Conservation (phyloP, 2,797 vertebrate species). For the Australoheros facetus region DNA sequence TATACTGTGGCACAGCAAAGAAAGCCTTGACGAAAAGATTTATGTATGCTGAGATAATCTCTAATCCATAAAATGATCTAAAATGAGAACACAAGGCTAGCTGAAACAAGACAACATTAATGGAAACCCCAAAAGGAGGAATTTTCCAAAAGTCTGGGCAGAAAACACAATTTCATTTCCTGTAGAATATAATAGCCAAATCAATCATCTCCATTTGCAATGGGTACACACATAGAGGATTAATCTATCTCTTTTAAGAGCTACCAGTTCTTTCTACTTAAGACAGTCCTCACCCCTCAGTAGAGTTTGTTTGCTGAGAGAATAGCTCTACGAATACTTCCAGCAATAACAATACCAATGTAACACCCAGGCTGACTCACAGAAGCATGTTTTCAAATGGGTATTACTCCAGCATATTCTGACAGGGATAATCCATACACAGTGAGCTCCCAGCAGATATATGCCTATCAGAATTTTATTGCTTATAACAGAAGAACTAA, state of each 20-base stretch:
- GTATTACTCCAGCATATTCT: slow-evolving; percentile 52
- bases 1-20: slow-evolving; percentile 41
- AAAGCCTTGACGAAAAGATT: slow-evolving; percentile 65
- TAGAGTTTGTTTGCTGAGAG: slow-evolving; percentile 33
- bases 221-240: slow-evolving; percentile 31
- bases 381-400: slow-evolving; percentile 47
- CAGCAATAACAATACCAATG: slow-evolving; percentile 31
- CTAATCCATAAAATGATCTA: slow-evolving; percentile 61
- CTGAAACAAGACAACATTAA: slow-evolving; percentile 41
- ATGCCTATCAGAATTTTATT: slow-evolving; percentile 61
- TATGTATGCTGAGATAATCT: slow-evolving; percentile 56
- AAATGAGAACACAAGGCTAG: slow-evolving; percentile 21
- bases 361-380: slow-evolving; percentile 47
- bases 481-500: slow-evolving; percentile 58
- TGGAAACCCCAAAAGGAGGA: slow-evolving; percentile 29
- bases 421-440: slow-evolving; percentile 60
- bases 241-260: slow-evolving; percentile 55
- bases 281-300: slow-evolving; percentile 17
- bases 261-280: slow-evolving; percentile 19
- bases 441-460: slow-evolving; percentile 57
- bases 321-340: slow-evolving; percentile 53
- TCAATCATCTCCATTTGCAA: slow-evolving; percentile 65
- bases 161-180: slow-evolving; percentile 55
- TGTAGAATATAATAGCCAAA: slow-evolving; percentile 56
- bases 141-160: slow-evolving; percentile 18